Conservation (phyloP, 2,888 invertebrate genomes). For the Chalcosyrphus nemorum region DNA sequence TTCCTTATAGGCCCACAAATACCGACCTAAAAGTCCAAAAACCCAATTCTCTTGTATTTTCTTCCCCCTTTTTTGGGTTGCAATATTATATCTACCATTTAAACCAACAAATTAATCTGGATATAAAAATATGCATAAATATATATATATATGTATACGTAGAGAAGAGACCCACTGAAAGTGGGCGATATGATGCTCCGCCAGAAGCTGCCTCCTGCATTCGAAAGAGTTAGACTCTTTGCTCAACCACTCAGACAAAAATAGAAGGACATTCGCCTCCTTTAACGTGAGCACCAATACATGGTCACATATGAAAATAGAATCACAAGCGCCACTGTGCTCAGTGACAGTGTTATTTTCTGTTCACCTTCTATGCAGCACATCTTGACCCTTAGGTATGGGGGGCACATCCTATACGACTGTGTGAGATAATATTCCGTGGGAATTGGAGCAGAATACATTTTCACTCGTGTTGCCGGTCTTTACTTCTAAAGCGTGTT, state of each 20-base stretch:
- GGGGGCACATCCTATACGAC: too few species aligned
- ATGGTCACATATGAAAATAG: constrained; percentile 31
- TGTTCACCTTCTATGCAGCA: constrained; percentile 60
- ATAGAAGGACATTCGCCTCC: constrained; percentile 62
- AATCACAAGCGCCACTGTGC: constrained; percentile 14
- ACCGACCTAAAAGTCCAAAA: constrained; percentile 37
- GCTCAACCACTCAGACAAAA: constrained; percentile 61
- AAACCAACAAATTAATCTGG: constrained; percentile 37
- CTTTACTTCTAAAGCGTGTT: constrained; percentile 1
- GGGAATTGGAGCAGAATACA: constrained; percentile 19
- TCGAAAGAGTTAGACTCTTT: constrained; percentile 45
- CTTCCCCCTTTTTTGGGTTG: not conserved
- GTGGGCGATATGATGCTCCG: constrained; percentile 7
- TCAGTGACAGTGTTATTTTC: constrained; percentile 41
- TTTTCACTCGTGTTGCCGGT: constrained; percentile 9
- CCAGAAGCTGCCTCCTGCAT: constrained; percentile 37
- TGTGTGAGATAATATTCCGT: constrained; percentile 22
- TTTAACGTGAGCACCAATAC: constrained; percentile 43
- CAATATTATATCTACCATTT: constrained; percentile 1
- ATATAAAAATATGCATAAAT: constrained; percentile 36
- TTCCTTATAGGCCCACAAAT: too few species aligned
- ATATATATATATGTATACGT: not conserved
- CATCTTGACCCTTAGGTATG: constrained; percentile 57
- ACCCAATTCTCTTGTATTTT: constrained; percentile 24
- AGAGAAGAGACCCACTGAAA: too few species aligned